Conservation (phyloP, 1,140 invertebrate species). For the Ruditapes philippinarum region DNA sequence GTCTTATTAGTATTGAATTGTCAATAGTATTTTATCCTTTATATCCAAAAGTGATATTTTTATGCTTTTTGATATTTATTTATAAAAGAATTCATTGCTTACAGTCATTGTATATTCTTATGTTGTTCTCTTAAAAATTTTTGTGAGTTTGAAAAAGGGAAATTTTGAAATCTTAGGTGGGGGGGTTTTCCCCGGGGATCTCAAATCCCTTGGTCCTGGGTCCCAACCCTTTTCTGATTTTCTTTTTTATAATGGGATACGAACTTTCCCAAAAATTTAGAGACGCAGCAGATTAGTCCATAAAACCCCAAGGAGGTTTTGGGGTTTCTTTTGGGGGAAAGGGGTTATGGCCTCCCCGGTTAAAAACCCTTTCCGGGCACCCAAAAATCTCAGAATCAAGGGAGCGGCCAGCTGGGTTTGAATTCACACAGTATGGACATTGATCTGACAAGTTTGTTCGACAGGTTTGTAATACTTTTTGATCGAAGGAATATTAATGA, state of each 20-base stretch:
- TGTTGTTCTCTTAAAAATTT: too few relatives aligned
- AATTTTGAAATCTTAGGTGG: too few relatives aligned
- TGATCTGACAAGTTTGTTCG: conserved; percentile 69
- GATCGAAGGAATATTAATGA: too few relatives aligned
- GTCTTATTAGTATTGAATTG: too few relatives aligned
- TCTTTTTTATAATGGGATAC: too few relatives aligned
- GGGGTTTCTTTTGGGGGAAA: conserved; percentile 3
- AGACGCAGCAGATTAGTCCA: conserved; percentile 79
- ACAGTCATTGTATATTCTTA: too few relatives aligned
- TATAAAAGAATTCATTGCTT: too few relatives aligned
- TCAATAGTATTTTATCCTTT: too few relatives aligned
- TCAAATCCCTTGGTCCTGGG: conserved; percentile 79
- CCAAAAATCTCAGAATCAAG: conserved; percentile 37
- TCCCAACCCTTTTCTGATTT: conserved; percentile 90
- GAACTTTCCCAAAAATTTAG: too few relatives aligned
- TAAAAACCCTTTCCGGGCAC: conserved; percentile 27
- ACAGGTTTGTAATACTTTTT: conserved; percentile 60
- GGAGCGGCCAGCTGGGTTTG: conserved; percentile 37
- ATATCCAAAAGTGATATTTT: too few relatives aligned
- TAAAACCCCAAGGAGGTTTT: conserved; percentile 69
- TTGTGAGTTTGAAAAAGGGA: too few relatives aligned
- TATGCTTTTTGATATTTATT: too few relatives aligned
- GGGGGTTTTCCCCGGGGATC: conserved; percentile 80
- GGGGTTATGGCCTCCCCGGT: not conserved
- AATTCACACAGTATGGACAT: conserved; percentile 66